Base-by-base conservation (phyloP, 35 echinoderm and acorn worm genomes). In the Eucidaris tribuloides region DNA sequence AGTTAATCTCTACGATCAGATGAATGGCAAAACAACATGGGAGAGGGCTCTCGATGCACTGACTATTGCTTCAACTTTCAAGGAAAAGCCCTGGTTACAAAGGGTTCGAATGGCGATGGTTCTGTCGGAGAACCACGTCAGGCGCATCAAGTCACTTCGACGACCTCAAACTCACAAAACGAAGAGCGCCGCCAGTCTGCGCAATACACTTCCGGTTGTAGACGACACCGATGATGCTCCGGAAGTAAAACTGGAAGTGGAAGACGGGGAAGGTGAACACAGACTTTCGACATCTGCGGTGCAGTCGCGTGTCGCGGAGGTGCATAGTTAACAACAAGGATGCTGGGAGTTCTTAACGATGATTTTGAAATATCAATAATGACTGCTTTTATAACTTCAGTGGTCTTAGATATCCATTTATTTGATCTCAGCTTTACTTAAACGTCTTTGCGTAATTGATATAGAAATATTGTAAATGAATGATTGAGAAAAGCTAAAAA, bases 41-140 rank as follows among this genome's bases (percentile, higher is more conserved):
- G 95, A 98, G 30, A 63, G 86, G 37, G 95, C 95, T 7, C 89
- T 98, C 29, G 86, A 93, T 42, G 84, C 95, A 1, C 46, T 98
- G 24, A 92, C 95, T 2, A 86, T 98, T 7, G 91, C 95, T 2
- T 93, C 95, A 42, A 80, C 90, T 6, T 98, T 98, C 55, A 90
- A 89, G 57, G 95, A 98, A 36, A 98, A 93, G 41, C 91, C 95
- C 2, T 98, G 95, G 95, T 63, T 98, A 42, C 85, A 89, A 3
- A 76, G 88, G 33, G 95, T 98, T 19, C 32, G 91, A 2, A 58
- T 98, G 79, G 95, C 95, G 13, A 98, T 98, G 95, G 77, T 66
- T 25, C 45, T 98, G 37, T 93, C 89, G 3, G 74, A 86, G 61
- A 88, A 87, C 37, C 91, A 98, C 35, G 86, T 98, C 27, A 89